Conservation (phyloP, 2,888 invertebrate genomes). For the Drosophila heteroneura region DNA sequence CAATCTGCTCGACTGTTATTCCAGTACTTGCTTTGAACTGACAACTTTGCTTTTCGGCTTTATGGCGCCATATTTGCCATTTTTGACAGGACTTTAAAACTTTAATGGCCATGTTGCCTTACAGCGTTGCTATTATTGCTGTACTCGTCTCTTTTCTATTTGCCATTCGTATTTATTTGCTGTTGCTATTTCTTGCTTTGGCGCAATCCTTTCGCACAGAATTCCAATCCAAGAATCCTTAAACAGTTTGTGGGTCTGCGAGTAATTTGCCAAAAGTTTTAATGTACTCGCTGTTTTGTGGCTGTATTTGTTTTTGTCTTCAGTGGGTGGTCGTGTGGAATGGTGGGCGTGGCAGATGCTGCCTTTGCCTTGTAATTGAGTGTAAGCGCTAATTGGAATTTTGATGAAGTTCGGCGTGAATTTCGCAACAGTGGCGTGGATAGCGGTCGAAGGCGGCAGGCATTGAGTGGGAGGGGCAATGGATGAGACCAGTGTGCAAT, state of each 20-base stretch:
- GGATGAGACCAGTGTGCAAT: constrained; percentile 52
- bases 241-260: constrained; percentile 21
- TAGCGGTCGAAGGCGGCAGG: not conserved
- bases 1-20: constrained; percentile 10
- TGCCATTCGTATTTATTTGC: constrained; percentile 47
- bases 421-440: constrained; percentile 57
- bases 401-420: constrained; percentile 78
- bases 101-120: constrained; percentile 39
- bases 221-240: constrained; percentile 12
- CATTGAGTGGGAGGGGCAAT: not conserved
- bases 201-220: constrained; percentile 31
- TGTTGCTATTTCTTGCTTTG: constrained; percentile 38
- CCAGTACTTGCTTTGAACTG: constrained; percentile 35
- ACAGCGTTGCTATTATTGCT: constrained; percentile 7
- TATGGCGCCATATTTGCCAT: constrained; percentile 41
- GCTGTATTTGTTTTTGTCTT: constrained; percentile 62
- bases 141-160: constrained; percentile 16
- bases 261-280: constrained; percentile 69
- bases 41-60: constrained; percentile 40
- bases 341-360: constrained; percentile 58
- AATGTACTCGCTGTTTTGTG: constrained; percentile 69
- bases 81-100: constrained; percentile 62
- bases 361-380: constrained; percentile 73
- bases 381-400: constrained; percentile 79
- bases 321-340: not conserved